Evolutionary conservation across 2,888 invertebrate species (phyloP), one percentile per base, ranked within the genome.

Genomic region (Aphelenchoides bicaudatus): DNA sequence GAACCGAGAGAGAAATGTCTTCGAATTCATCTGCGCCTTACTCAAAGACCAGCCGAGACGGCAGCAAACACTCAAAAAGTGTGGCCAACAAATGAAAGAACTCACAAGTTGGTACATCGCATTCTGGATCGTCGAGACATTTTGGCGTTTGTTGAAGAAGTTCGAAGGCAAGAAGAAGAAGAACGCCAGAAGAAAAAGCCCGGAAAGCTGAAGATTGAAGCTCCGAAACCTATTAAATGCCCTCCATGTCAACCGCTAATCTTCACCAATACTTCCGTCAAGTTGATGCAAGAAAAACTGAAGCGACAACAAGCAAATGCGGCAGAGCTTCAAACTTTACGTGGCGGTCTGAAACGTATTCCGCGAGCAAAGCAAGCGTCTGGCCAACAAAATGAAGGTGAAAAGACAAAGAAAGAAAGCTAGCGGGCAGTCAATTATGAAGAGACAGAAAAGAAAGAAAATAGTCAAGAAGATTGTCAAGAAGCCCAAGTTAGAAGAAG

Each of bases 11-110:
- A 76, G 58, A 73, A 70, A 56, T 66, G 69, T 31, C 67, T 75
- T 21, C 57, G 73, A 6, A 66, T 73, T 43, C 74, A 75, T 52
- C 62, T 75, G 27, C 58, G 75, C 21, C 62, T 75, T 39, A 75
- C 75, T 1, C 70, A 69, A 52, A 25, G 70, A 54, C 66, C 71
- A 13, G 70, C 67, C 8, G 28, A 39, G 3, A 43, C 37, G 23
- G 19, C 43, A 27, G 29, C 57, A 25, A 27, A 34, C 25, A 58
- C 55, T n/a, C n/a, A n/a, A n/a, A n/a, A n/a, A n/a, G 23, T 56
- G 13, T 39, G 51, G 21, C 59, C 59, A 8, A 34, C 46, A 21
- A 56, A 56, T 21, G 54, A 51, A 8, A 28, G 39, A 39, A 59
- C 48, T 23, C 34, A 34, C 5, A n/a, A n/a, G 34, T 46, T 54